Conservation (phyloP, 2,888 invertebrate species). For the Catocala fraxini region DNA sequence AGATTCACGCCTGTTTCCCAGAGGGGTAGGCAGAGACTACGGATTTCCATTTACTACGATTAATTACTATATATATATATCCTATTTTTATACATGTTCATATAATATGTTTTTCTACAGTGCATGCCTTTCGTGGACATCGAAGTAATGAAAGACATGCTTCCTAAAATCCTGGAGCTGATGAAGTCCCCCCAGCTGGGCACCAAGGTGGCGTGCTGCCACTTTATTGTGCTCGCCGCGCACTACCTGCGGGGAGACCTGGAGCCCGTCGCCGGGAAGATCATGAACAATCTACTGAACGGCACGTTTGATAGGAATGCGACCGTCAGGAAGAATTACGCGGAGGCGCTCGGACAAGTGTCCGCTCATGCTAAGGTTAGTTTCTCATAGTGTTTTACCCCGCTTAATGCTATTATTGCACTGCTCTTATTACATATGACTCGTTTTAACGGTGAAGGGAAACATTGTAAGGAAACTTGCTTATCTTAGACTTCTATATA, state of each 20-base stretch:
- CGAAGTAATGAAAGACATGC: constrained; percentile 92
- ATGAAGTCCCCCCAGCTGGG: constrained; percentile 94
- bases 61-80: too few relatives aligned
- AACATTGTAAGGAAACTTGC: too few relatives aligned
- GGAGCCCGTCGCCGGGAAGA: constrained; percentile 87
- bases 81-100: too few relatives aligned
- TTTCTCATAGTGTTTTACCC: not conserved
- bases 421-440: too few relatives aligned
- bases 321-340: constrained; percentile 94
- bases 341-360: constrained; percentile 94
- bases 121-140: constrained; percentile 92
- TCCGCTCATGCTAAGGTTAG: constrained; percentile 93
- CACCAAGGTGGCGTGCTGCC: constrained; percentile 93
- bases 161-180: constrained; percentile 94
- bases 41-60: too few relatives aligned
- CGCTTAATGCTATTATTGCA: too few relatives aligned
- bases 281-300: constrained; percentile 88
- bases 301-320: constrained; percentile 95
- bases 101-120: constrained; percentile 62
- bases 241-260: constrained; percentile 85
- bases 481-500: too few relatives aligned
- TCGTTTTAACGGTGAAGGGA: too few relatives aligned
- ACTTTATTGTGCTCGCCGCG: constrained; percentile 91
- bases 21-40: too few relatives aligned
- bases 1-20: too few relatives aligned